Conservation (phyloP, 2,797 vertebrate species). For the Betta splendens region DNA sequence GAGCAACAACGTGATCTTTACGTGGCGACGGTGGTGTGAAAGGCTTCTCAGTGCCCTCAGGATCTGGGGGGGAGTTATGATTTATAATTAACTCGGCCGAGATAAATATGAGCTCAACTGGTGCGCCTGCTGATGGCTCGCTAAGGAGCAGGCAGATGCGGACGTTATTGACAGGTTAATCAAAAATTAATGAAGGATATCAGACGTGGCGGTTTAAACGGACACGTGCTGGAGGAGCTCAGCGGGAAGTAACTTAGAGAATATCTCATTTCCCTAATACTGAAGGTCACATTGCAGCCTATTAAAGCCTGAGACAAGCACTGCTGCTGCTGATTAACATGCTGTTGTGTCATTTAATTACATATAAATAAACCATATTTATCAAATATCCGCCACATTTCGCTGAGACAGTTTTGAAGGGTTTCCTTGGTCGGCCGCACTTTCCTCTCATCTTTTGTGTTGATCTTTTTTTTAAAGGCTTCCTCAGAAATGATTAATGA, state of each 20-base stretch:
- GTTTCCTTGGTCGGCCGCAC: neutral
- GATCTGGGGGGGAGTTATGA: slow-evolving; percentile 62
- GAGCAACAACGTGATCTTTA: slow-evolving; percentile 37
- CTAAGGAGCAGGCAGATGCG: slow-evolving; percentile 51
- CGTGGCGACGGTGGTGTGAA: slow-evolving; percentile 15
- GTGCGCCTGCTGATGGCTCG: slow-evolving; percentile 52
- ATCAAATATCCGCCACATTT: neutral
- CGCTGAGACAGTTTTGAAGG: slow-evolving; percentile 15
- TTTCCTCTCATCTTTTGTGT: slow-evolving; percentile 9
- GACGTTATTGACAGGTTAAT: slow-evolving; percentile 69
- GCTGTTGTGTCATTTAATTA: too few relatives aligned
- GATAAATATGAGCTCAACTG: slow-evolving; percentile 70
- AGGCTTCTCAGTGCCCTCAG: slow-evolving; percentile 36
- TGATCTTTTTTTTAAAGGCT: slow-evolving; percentile 2
- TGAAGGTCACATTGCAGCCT: slow-evolving; percentile 49
- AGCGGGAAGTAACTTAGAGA: slow-evolving; percentile 37
- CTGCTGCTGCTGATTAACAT: too few relatives aligned
- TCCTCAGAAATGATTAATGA: slow-evolving; percentile 55
- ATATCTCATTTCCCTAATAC: slow-evolving; percentile 49
- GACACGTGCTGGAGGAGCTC: slow-evolving; percentile 27
- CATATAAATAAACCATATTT: neutral
- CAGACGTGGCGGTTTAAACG: slow-evolving; percentile 57
- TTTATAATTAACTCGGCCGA: slow-evolving; percentile 70
- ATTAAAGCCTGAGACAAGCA: too few relatives aligned
- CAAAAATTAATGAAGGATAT: slow-evolving; percentile 65